These are phyloP conservation scores for Prostheceraeus crozeri DNA, from an alignment of 2,888 invertebrate genomes.

Conservation along the genomic window DNA sequence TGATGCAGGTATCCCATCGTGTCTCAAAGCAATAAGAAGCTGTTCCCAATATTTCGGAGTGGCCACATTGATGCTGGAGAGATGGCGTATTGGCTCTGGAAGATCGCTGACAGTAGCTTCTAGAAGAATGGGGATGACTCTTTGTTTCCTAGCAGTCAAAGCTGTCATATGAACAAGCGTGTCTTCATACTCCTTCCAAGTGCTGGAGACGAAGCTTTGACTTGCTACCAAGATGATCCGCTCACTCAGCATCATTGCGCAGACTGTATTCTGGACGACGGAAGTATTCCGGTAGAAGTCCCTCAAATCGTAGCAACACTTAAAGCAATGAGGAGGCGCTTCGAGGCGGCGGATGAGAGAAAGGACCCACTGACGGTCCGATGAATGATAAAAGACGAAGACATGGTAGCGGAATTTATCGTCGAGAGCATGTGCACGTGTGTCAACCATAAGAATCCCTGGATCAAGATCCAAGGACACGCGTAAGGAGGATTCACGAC, in stretches of 20 bases:
- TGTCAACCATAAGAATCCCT: constrained; percentile 35
- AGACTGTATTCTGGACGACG: constrained; percentile 45
- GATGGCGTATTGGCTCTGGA: constrained; percentile 45
- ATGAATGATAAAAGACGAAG: constrained; percentile 46
- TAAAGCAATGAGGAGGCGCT: constrained; percentile 45
- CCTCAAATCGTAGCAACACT: constrained; percentile 43
- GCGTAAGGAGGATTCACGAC: constrained; percentile 17
- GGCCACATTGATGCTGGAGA: constrained; percentile 44
- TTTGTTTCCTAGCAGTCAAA: constrained; percentile 45
- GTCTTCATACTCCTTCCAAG: constrained; percentile 47
- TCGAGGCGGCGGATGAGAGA: constrained; percentile 44
- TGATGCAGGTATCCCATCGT: constrained; percentile 43
- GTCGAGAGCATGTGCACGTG: constrained; percentile 41
- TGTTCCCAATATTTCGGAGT: constrained; percentile 45
- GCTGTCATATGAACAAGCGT: constrained; percentile 45
- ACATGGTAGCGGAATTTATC: constrained; percentile 47
- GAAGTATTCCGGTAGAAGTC: constrained; percentile 41
- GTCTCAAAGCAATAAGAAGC: constrained; percentile 44
- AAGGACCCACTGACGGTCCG: constrained; percentile 46
- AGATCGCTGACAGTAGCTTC: constrained; percentile 41
- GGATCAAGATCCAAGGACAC: constrained; percentile 33
- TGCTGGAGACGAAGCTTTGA: constrained; percentile 44
- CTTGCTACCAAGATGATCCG: constrained; percentile 47
- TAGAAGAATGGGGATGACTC: constrained; percentile 46
- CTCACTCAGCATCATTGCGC: constrained; percentile 49